These are phyloP conservation scores for Ditula angustiorana DNA, from an alignment of 2,888 invertebrate species.

Conservation along the genomic window DNA sequence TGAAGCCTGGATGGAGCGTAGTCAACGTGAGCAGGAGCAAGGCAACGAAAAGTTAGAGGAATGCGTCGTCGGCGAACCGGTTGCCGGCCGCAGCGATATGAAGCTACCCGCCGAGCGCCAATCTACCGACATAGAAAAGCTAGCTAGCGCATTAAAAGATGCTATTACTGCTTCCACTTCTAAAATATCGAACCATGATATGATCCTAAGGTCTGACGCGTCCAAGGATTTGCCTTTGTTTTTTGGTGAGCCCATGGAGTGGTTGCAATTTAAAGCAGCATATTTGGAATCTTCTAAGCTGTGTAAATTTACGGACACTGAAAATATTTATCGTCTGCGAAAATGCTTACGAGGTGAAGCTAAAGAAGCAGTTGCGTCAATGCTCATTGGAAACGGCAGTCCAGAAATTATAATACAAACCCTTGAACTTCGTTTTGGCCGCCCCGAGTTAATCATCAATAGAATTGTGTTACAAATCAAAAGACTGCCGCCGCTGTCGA, in stretches of 20 bases:
- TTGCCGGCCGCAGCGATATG: background rate
- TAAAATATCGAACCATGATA: background rate
- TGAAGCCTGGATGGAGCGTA: background rate
- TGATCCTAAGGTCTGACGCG: background rate
- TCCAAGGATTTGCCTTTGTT: background rate
- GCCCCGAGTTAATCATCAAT: background rate
- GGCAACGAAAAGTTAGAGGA: background rate
- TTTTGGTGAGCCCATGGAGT: background rate
- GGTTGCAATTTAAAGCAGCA: too few relatives aligned
- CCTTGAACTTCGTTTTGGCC: constrained; percentile 35
- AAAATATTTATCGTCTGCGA: constrained; percentile 38
- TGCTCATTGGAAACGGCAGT: constrained; percentile 25
- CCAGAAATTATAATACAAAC: constrained; percentile 29
- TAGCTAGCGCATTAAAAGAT: background rate
- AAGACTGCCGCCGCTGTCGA: background rate
- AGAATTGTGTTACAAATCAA: background rate
- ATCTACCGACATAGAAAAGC: background rate
- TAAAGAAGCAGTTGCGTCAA: constrained; percentile 27
- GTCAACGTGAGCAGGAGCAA: background rate
- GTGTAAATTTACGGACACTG: constrained; percentile 28
- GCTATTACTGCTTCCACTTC: background rate
- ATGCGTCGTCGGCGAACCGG: background rate
- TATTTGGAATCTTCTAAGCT: background rate
- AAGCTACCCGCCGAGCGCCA: background rate
- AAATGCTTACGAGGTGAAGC: constrained; percentile 40